Conservation (phyloP, 2,113 vertebrate genomes). For the Strix uralensis region DNA sequence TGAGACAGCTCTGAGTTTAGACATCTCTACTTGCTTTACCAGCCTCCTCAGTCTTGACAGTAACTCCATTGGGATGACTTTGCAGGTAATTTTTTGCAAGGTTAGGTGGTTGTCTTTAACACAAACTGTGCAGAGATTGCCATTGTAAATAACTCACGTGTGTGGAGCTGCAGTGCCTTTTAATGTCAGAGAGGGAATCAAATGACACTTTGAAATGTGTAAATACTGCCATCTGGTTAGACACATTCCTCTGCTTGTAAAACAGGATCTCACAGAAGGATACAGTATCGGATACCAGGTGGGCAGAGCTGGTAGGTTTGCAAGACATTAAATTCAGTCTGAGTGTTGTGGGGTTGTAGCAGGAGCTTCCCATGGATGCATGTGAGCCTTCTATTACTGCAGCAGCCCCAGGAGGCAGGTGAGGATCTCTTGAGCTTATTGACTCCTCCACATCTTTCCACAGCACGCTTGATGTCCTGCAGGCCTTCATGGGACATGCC, state of each 20-base stretch:
- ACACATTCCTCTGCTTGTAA: neutral
- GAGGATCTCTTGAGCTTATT: neutral
- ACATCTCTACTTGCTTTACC: neutral
- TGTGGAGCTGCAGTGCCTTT: neutral
- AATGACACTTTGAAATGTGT: neutral
- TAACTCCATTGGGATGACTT: neutral
- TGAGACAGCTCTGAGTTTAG: neutral
- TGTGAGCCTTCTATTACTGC: neutral
- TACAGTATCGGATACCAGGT: neutral
- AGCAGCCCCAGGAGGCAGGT: neutral
- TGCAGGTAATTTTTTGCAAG: neutral
- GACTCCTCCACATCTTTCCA: neutral
- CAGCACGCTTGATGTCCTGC: neutral
- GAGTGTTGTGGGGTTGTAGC: accelerated
- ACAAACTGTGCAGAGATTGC: neutral
- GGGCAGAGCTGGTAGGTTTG: neutral
- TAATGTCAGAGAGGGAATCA: neutral
- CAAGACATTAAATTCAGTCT: neutral
- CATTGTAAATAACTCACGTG: neutral
- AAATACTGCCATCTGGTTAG: neutral
- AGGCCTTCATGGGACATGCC: neutral
- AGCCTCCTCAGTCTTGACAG: neutral
- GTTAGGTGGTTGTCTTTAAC: neutral
- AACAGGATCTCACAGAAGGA: neutral
- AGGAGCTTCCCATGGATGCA: neutral